A percentile compares a stretch with the other conserved stretches of the same genome.
These are phyloP conservation scores for Microtus oregoni DNA, from an alignment of 2,113 vertebrate genomes.

Conservation along the genomic window DNA sequence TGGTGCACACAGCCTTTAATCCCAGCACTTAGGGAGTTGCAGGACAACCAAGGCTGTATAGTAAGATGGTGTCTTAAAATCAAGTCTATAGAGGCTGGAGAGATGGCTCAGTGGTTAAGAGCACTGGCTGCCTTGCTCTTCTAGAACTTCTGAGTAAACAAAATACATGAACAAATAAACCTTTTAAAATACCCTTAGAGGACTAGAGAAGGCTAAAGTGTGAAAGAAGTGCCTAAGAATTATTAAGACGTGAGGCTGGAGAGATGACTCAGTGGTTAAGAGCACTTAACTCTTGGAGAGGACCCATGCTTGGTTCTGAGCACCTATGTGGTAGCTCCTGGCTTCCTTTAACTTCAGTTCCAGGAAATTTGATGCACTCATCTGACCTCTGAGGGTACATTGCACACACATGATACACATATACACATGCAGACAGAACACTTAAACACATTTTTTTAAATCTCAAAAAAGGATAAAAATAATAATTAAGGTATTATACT, in stretches of 20 bases:
- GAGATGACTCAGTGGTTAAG: not conserved
- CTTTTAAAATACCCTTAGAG: not conserved
- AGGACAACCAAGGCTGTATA: not conserved
- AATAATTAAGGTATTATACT: conserved; percentile 10
- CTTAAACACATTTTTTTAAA: not conserved
- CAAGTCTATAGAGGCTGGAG: not conserved
- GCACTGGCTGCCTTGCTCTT: not conserved
- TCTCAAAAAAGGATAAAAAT: not conserved
- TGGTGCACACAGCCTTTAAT: not conserved
- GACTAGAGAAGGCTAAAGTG: not conserved
- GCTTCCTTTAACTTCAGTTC: not conserved
- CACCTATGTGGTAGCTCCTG: not conserved
- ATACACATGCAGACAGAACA: too few relatives aligned
- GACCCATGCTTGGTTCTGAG: not conserved
- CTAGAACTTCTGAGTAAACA: not conserved
- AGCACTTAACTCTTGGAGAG: not conserved
- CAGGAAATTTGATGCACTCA: not conserved
- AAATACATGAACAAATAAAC: not conserved
- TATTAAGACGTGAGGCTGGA: not conserved
- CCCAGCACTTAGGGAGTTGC: not conserved
- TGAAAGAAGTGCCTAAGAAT: not conserved
- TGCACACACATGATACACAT: not conserved
- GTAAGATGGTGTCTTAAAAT: not conserved
- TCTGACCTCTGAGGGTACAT: not conserved
- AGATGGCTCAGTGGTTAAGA: not conserved